phyloP scores from a whole-genome alignment of 2,113 vertebrate species.

The Xenotilapia caudafasciata region DNA sequence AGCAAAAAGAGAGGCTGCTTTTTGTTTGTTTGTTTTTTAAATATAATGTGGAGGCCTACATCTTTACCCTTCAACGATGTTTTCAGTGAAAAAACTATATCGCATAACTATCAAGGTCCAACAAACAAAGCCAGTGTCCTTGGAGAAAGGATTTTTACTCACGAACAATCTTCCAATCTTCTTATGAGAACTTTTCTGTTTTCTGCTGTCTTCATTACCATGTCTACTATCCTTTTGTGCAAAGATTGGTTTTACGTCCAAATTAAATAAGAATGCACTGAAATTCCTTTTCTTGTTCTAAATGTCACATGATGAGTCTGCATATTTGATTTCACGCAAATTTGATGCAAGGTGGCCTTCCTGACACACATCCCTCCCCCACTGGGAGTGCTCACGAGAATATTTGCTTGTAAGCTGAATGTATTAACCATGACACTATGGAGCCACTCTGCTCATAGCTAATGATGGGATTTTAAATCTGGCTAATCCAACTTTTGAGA shows the following conservation, averaged over 20 bases:
- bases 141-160: neutral
- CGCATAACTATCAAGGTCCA: neutral
- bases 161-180: neutral
- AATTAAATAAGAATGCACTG: neutral
- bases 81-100: neutral
- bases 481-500: neutral
- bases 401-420: neutral
- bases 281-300: neutral
- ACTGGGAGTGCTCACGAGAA: neutral
- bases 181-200: neutral
- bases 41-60: neutral
- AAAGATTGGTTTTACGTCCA: neutral
- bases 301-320: neutral
- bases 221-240: neutral
- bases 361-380: neutral
- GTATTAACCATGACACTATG: neutral
- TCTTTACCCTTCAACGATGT: rapidly evolving
- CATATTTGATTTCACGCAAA: neutral
- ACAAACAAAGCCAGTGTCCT: neutral
- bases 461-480: neutral
- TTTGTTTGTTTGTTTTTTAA: neutral
- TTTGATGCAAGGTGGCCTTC: neutral
- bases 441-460: rapidly evolving
- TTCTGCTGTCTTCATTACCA: neutral
- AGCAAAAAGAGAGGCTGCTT: neutral